A percentile compares a stretch with the other conserved stretches of the same genome.
Conservation (phyloP, 2,888 invertebrate species). For the Drosophila nigricruria region DNA sequence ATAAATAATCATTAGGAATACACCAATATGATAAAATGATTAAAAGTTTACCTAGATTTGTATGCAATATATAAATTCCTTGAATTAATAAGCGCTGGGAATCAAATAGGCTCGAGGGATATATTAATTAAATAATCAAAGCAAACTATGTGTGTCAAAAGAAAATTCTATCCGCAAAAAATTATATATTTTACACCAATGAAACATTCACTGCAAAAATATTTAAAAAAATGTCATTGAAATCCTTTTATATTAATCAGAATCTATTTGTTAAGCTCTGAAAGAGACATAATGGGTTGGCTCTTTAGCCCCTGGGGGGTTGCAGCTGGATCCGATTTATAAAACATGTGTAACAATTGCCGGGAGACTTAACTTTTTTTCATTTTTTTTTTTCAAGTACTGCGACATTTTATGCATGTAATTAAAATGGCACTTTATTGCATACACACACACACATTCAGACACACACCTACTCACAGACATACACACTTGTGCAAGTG, state of each 20-base stretch:
- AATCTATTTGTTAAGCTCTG: not conserved
- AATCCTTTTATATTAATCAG: slow-evolving; percentile 4
- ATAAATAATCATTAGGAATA: no score
- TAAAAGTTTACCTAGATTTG: not conserved
- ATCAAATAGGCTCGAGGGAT: not conserved
- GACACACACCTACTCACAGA: slow-evolving; percentile 1
- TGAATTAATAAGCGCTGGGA: not conserved
- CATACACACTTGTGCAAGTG: slow-evolving; percentile 34
- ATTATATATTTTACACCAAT: not conserved
- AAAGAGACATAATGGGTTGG: not conserved
- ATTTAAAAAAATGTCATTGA: not conserved
- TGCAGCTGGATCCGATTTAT: slow-evolving; percentile 1
- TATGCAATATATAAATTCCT: not conserved
- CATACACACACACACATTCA: slow-evolving; percentile 17
- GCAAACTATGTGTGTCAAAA: not conserved
- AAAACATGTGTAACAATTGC: slow-evolving; percentile 47
- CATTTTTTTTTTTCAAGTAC: slow-evolving; percentile 38
- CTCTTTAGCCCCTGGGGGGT: not conserved
- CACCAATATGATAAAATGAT: not conserved
- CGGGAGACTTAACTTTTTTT: slow-evolving; percentile 21
- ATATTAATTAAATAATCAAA: slow-evolving; percentile 5
- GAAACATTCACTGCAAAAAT: not conserved
- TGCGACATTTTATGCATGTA: slow-evolving; percentile 64
- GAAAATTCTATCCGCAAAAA: not conserved
- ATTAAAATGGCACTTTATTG: slow-evolving; percentile 71